Evolutionary conservation across 1,140 invertebrate genomes (phyloP), one percentile per base, ranked within the genome.

Genomic region (Andrena cerasifolii): DNA sequence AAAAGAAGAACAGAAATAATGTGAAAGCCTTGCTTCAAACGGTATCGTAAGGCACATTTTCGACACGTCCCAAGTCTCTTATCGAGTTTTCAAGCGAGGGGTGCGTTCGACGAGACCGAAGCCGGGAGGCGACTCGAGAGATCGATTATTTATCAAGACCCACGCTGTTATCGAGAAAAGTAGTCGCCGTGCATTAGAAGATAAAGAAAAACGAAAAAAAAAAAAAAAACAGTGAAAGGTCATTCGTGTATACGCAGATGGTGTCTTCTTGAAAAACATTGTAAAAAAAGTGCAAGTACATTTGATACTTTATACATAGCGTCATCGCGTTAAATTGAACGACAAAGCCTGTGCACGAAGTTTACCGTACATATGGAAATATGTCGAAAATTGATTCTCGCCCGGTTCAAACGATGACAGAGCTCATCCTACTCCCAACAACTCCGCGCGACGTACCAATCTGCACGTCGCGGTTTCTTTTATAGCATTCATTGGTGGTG

Each of bases 21-120:
- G 36, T 12, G 10, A 67, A 81, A 73, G 59, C 45, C 65, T 83
- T 61, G 58, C 70, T 79, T 86, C 67, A 51, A 81, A 79, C 75
- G 74, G 75, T 82, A 87, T 85, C 76, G 80, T 89, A 89, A 89
- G 88, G 88, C 88, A 89, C 88, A 89, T 86, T 83, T 85, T 86
- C 62, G 70, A 87, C 78, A 87, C 78, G 75, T 78, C 79, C 72
- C 70, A 61, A 83, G 75, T 79, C 78, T 86, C 80, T 78, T 40
- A 10, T 40, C 63, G 53, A 56, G 51, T 72, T 24, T 31, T 49
- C 31, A 82, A 54, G 24, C 21, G 58, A 59, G 26, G 74, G n/a
- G 21, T 72, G 47, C 45, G 36, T 74, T 53, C 62, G 54, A 54
- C 70, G 47, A 43, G 75, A 70, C 66, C 74, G 75, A 84, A 84